A percentile compares a stretch with the other conserved stretches of the same genome.
Conservation (phyloP, 2,113 vertebrate species). For the Xyrauchen texanus region DNA sequence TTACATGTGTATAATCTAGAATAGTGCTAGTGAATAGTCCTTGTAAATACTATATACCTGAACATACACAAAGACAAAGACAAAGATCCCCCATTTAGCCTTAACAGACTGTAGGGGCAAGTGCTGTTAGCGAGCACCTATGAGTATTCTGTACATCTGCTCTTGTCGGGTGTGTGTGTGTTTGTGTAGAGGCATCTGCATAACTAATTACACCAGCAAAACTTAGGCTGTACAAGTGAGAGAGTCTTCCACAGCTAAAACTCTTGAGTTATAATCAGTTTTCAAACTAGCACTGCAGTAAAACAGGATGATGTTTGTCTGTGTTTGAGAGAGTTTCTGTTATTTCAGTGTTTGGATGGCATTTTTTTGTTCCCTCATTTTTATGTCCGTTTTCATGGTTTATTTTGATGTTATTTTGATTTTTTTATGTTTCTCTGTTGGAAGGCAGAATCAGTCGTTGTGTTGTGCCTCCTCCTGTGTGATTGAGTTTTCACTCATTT, state of each 20-base stretch:
- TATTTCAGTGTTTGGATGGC: background rate
- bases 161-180: slow-evolving; percentile 26
- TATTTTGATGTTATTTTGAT: slow-evolving; percentile 50
- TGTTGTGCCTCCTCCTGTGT: slow-evolving; percentile 61
- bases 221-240: background rate
- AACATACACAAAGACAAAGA: too few species aligned
- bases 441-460: slow-evolving; percentile 64
- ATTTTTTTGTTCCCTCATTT: slow-evolving; percentile 29
- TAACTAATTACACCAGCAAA: slow-evolving; percentile 22
- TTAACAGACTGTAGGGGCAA: too few species aligned
- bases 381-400: slow-evolving; percentile 33
- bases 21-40: too few species aligned
- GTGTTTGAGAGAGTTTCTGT: background rate
- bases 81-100: too few species aligned
- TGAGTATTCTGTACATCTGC: slow-evolving; percentile 16
- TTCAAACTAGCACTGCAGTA: slow-evolving; percentile 71
- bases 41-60: too few species aligned
- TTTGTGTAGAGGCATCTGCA: slow-evolving; percentile 17
- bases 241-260: slow-evolving; percentile 72
- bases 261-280: slow-evolving; percentile 75
- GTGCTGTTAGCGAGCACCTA: too few species aligned
- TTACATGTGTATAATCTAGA: too few species aligned
- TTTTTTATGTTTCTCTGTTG: slow-evolving; percentile 54
- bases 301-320: slow-evolving; percentile 21
- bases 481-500: slow-evolving; percentile 58